Evolutionary conservation across 2,113 vertebrate genomes (phyloP).

Genomic region (Trichechus manatus): DNA sequence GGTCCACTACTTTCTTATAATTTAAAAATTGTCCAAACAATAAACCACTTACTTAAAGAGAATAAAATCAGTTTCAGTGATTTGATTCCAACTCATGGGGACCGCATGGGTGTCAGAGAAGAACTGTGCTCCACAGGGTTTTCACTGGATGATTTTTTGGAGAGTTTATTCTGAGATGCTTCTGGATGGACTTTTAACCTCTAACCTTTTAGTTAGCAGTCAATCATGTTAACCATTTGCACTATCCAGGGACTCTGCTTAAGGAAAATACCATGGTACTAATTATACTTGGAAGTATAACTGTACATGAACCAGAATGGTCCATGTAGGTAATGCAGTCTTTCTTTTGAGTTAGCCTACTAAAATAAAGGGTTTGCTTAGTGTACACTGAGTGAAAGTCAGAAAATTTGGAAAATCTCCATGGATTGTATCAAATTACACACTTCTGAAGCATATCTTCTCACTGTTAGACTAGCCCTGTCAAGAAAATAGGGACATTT

Average conservation of each 20-base stretch:
- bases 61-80: not conserved
- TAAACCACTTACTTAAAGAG: not conserved
- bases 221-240: too few species aligned
- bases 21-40: not conserved
- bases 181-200: too few species aligned
- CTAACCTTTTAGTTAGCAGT: too few species aligned
- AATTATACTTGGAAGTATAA: not conserved
- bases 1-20: not conserved
- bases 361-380: not conserved
- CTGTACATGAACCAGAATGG: not conserved
- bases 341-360: not conserved
- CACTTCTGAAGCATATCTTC: not conserved
- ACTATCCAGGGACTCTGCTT: not conserved
- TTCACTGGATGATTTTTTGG: too few species aligned
- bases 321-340: not conserved
- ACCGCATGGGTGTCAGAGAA: too few species aligned
- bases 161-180: too few species aligned
- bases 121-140: too few species aligned
- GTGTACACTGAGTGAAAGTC: not conserved
- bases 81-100: too few species aligned
- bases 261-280: not conserved
- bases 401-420: not conserved
- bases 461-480: not conserved
- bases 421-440: not conserved
- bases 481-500: not conserved